Evolutionary conservation across 2,797 vertebrate genomes (phyloP).

Genomic region (Urocyon cinereoargenteus): DNA sequence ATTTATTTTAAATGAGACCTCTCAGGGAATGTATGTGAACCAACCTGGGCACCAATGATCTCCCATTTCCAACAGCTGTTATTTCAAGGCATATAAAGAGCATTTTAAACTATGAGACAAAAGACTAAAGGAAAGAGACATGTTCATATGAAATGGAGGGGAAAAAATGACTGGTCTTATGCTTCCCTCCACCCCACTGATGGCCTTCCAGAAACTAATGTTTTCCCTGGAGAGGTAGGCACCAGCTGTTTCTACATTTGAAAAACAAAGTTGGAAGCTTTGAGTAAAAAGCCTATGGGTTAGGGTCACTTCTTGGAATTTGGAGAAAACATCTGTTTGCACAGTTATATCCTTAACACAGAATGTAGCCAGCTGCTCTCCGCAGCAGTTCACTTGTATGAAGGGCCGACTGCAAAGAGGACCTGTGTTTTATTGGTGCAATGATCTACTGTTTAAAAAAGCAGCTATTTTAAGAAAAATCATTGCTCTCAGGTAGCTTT

Average conservation of each 20-base stretch:
- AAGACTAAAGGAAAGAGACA: slow-evolving; percentile 39
- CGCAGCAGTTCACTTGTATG: not conserved
- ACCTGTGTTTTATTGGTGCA: not conserved
- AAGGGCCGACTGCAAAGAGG: not conserved
- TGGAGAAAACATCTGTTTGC: slow-evolving; percentile 54
- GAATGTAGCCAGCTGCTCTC: not conserved
- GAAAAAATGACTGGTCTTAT: not conserved
- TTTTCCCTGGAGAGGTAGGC: slow-evolving; percentile 49
- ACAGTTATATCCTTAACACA: not conserved
- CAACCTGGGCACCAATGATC: slow-evolving; percentile 1
- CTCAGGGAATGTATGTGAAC: not conserved
- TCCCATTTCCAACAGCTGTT: not conserved
- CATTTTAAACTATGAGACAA: slow-evolving; percentile 34
- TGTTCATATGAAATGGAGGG: slow-evolving; percentile 6
- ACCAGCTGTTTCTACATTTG: slow-evolving; percentile 48
- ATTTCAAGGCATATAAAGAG: not conserved
- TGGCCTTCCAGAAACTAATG: not conserved
- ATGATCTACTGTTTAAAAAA: slow-evolving; percentile 9
- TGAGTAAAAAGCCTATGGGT: slow-evolving; percentile 22
- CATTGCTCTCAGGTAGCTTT: not conserved
- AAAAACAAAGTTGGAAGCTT: slow-evolving; percentile 51
- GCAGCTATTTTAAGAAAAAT: slow-evolving; percentile 1
- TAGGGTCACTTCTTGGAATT: slow-evolving; percentile 61
- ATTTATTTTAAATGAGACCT: slow-evolving; percentile 10
- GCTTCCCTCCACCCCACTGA: not conserved